Evolutionary conservation across 2,797 vertebrate species (phyloP).

Genomic region (Balearica regulorum): DNA sequence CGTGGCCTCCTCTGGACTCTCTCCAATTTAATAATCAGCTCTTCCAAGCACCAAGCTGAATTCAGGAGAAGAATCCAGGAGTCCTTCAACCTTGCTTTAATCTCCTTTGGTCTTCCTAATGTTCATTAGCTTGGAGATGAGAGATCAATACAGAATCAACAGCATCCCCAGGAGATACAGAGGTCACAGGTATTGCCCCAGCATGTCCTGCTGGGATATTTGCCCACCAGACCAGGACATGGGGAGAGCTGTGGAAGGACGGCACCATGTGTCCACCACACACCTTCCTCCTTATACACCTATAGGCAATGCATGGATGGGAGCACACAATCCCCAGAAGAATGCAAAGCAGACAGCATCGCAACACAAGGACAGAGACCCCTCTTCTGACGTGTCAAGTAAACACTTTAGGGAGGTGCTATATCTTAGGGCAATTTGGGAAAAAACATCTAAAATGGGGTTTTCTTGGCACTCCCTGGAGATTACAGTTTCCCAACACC

Average conservation of each 20-base stretch:
- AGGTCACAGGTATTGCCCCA: background rate
- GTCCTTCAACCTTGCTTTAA: background rate
- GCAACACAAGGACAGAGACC: background rate
- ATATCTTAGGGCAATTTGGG: background rate
- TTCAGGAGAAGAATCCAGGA: background rate
- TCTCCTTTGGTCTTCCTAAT: background rate
- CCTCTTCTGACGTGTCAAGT: background rate
- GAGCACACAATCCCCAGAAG: background rate
- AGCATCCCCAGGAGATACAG: rapidly evolving
- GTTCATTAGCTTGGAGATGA: background rate
- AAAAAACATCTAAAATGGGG: background rate
- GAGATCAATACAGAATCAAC: background rate
- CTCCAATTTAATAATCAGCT: background rate
- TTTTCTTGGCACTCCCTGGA: background rate
- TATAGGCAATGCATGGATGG: rapidly evolving
- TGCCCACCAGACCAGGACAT: background rate
- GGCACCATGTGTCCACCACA: rapidly evolving
- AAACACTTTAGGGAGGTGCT: background rate
- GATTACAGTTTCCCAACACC: background rate
- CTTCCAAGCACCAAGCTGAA: background rate
- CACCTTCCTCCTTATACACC: background rate
- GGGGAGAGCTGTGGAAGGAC: background rate
- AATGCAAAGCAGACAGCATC: background rate
- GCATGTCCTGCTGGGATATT: rapidly evolving
- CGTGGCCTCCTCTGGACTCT: too few relatives aligned